Conservation (phyloP, 2,113 vertebrate genomes). For the Prochilodus magdalenae region DNA sequence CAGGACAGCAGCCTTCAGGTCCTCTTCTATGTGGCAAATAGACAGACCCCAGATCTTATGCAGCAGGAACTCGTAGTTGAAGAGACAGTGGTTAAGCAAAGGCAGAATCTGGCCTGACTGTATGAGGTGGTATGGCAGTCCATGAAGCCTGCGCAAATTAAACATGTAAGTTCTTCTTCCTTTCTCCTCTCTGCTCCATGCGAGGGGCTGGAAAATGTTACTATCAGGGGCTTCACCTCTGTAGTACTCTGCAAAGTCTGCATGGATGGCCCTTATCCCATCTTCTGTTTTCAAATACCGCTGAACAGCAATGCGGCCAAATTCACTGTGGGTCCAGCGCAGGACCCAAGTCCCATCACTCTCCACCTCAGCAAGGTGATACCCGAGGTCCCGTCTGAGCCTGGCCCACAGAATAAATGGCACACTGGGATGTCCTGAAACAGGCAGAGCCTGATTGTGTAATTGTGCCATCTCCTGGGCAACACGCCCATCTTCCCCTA, state of each 20-base stretch:
- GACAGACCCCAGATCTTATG: slow-evolving; percentile 76
- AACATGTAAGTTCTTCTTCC: slow-evolving; percentile 60
- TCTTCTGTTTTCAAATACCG: slow-evolving; percentile 67
- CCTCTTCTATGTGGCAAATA: slow-evolving; percentile 71
- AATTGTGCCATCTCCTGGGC: slow-evolving; percentile 65
- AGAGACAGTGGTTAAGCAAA: slow-evolving; percentile 72
- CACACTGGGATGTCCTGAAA: slow-evolving; percentile 54
- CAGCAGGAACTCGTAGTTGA: slow-evolving; percentile 77
- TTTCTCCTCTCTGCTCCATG: slow-evolving; percentile 64
- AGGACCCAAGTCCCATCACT: slow-evolving; percentile 74
- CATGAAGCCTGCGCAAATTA: slow-evolving; percentile 72
- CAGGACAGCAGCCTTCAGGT: slow-evolving; percentile 70
- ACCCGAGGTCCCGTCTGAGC: slow-evolving; percentile 62
- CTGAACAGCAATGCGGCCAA: slow-evolving; percentile 58
- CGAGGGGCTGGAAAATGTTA: slow-evolving; percentile 68
- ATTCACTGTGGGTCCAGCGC: slow-evolving; percentile 66
- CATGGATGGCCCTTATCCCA: slow-evolving; percentile 59
- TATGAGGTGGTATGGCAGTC: slow-evolving; percentile 73
- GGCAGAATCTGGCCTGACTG: slow-evolving; percentile 67
- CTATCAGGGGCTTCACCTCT: slow-evolving; percentile 30
- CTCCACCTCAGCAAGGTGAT: slow-evolving; percentile 68
- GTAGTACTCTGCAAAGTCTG: slow-evolving; percentile 70
- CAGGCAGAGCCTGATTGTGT: slow-evolving; percentile 52
- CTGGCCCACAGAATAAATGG: slow-evolving; percentile 67
- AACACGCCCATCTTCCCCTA: slow-evolving; percentile 65